Evolutionary conservation across 2,113 vertebrate genomes (phyloP).

Genomic region (Chrysemys picta): DNA sequence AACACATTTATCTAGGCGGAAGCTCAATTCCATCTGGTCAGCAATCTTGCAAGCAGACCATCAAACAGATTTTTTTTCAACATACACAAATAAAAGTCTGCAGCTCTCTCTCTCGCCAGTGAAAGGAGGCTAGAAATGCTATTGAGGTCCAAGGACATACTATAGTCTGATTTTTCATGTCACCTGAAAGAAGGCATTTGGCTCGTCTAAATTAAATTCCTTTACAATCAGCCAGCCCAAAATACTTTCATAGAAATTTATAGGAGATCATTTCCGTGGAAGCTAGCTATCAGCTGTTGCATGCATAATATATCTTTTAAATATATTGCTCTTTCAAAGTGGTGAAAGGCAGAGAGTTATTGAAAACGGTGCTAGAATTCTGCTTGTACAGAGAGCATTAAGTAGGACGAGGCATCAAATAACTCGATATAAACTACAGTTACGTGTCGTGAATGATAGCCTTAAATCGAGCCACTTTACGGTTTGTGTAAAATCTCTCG

Average conservation of each 20-base stretch:
- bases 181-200: conserved; percentile 35
- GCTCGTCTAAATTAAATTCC: conserved; percentile 33
- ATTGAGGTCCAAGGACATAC: background rate
- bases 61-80: background rate
- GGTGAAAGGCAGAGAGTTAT: conserved; percentile 56
- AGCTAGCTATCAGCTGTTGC: conserved; percentile 13
- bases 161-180: background rate
- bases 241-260: conserved; percentile 20
- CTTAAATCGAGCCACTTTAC: background rate
- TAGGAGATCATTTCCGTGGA: conserved; percentile 23
- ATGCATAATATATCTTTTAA: conserved; percentile 26
- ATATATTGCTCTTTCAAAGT: conserved; percentile 30
- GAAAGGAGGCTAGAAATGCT: background rate
- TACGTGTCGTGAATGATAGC: background rate
- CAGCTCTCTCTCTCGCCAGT: background rate
- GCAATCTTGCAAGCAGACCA: background rate
- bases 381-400: conserved; percentile 9
- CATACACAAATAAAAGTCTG: background rate
- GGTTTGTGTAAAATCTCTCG: background rate
- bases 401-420: background rate
- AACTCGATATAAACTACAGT: background rate
- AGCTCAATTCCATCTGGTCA: background rate
- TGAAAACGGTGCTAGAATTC: conserved; percentile 40
- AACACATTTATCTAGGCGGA: background rate
- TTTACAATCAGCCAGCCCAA: background rate